Evolutionary conservation across 2,888 invertebrate genomes (phyloP), one percentile per base, ranked within the genome.

Genomic region (Drosophila anomalipes): DNA sequence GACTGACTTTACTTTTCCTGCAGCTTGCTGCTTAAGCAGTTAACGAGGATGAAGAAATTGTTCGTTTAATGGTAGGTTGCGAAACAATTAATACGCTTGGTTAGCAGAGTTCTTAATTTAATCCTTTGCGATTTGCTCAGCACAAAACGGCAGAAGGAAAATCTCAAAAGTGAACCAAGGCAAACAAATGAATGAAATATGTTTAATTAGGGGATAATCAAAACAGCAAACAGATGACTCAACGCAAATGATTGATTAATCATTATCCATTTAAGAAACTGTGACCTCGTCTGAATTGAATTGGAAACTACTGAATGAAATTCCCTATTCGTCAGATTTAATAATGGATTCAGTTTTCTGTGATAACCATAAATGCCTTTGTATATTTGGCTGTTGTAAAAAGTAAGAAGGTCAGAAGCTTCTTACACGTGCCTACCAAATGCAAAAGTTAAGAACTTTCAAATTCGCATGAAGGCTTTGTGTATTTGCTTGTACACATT

Each of bases 161-260:
- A 39, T 39, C 39, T 19, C 32, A 33, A 47, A 63, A 85, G 66
- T 74, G 59, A 57, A 65, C 16, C 54, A 72, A 54, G 66, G 57
- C 66, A 77, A 79, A 49, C 61, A 59, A 65, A 80, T 70, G 49
- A 76, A 72, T 72, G 61, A 63, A 70, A 65, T 62, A 58, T 33
- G 65, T 72, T 82, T 83, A 83, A 81, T 86, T 83, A 56, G 64
- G 53, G 39, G 39, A 71, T 56, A 77, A 77, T 76, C 72, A 14
- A 61, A 77, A 63, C 56, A 65, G 82, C 73, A 66, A 70, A 58
- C 60, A 68, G 81, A 66, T 70, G 72, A 75, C 35, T 70, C 76
- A 59, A 72, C 61, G 66, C 47, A 37, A 65, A 47, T 70, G 52
- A 70, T 77, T 76, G 60, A 76, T 76, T 71, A 70, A 70, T 44